A percentile compares a stretch with the other conserved stretches of the same genome.
phyloP scores from a whole-genome alignment of 2,888 invertebrate species.

The Horisme vitalbata region DNA sequence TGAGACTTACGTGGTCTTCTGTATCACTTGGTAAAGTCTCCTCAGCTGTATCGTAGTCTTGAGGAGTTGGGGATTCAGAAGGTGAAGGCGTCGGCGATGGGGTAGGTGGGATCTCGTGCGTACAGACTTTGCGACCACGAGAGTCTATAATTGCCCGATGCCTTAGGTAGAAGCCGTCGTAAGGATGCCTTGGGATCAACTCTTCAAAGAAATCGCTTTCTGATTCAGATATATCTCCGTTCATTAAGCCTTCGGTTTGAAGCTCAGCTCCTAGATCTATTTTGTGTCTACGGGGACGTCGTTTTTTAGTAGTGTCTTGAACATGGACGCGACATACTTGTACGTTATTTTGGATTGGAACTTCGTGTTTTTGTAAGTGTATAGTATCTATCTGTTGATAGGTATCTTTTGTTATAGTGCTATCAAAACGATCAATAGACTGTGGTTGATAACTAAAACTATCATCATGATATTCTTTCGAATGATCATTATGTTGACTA shows the following conservation, averaged over 20 bases:
- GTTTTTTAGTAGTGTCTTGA: conserved; percentile 41
- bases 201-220: conserved; percentile 61
- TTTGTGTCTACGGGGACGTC: conserved; percentile 36
- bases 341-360: conserved; percentile 34
- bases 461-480: conserved; percentile 29
- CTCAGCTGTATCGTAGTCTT: conserved; percentile 45
- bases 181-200: conserved; percentile 72
- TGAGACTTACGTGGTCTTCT: conserved; percentile 63
- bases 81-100: conserved; percentile 55
- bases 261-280: conserved; percentile 34
- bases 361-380: conserved; percentile 23
- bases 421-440: conserved; percentile 21
- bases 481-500: conserved; percentile 27
- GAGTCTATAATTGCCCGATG: conserved; percentile 67
- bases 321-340: conserved; percentile 53
- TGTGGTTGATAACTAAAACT: conserved; percentile 29
- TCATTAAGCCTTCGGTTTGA: conserved; percentile 37
- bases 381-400: conserved; percentile 28
- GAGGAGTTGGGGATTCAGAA: conserved; percentile 48
- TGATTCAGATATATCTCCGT: conserved; percentile 55
- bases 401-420: conserved; percentile 25
- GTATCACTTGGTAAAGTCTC: conserved; percentile 42
- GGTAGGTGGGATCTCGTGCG: conserved; percentile 68
- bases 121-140: conserved; percentile 68
- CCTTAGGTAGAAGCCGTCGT: conserved; percentile 74